Base-by-base conservation (phyloP, 2,888 invertebrate species). In the Ornithoptera alexandrae region DNA sequence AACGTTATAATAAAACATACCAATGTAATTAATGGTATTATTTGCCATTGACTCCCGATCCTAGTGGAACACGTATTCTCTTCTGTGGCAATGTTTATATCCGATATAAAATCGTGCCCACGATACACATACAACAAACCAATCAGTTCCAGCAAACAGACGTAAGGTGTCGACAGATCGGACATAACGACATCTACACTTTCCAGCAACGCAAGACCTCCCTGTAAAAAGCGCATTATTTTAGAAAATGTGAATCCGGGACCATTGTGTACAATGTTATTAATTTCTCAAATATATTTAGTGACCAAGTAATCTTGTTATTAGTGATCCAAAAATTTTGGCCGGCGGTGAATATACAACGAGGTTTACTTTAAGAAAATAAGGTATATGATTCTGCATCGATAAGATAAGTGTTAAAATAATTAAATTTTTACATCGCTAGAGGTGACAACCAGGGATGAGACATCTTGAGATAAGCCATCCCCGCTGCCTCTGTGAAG, bases 31-130 rank as follows among this genome's bases (percentile, higher is more conserved):
- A 87, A 74, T 2, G 92, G 91, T 71, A 90, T 78, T 20, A 86
- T 74, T 60, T 84, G 80, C 89, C 88, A 91, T 75, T 87, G 88
- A 10, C 78, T 74, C 69, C 74, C 72, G 56, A 92, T 81, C 17
- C 91, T 83, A 5, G 84, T 72, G 2, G 86, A 73, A 74, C 92
- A 91, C 7, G 80, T 67, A 74, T 84, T 88, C 0, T 91, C 90
- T 70, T 91, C 92, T 17, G 86, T 90, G 36, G 92, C 85, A 10
- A 90, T 42, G 67, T 86, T 80, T 77, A 90, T 78, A 73, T 92
- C 92, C 1, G 92, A 91, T 12, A 84, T 65, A 73, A 92, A 92
- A 76, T 92, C 92, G 58, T 70, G 77, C 67, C 85, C 81, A 65
- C 87, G 81, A 76, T 91, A 91, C 72, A 89, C 81, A 74, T 82